Conservation (phyloP, 2,797 vertebrate genomes). For the Morelia viridis region DNA sequence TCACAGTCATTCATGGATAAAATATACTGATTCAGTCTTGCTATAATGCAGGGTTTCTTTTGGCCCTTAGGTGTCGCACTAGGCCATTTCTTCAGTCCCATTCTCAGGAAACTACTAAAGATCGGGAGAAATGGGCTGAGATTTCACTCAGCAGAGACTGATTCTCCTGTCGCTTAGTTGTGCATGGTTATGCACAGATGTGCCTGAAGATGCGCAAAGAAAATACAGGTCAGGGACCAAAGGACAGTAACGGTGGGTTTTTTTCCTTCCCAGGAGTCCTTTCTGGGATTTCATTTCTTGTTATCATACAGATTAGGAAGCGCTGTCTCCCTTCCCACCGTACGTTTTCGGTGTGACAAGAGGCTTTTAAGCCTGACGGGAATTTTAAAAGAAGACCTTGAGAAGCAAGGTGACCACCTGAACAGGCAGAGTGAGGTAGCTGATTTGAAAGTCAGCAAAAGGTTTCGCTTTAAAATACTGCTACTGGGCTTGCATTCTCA, state of each 20-base stretch:
- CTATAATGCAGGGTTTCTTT: rapidly evolving
- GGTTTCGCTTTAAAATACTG: background rate
- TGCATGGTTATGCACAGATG: background rate
- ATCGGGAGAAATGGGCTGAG: background rate
- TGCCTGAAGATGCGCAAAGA: background rate
- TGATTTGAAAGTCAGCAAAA: background rate
- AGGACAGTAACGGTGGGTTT: background rate
- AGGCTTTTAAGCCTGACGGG: background rate
- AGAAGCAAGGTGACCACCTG: background rate
- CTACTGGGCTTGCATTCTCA: background rate
- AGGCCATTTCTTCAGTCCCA: constrained; percentile 5
- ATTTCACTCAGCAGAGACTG: background rate
- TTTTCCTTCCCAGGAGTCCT: background rate
- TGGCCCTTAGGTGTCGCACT: constrained; percentile 43
- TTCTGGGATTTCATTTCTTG: background rate
- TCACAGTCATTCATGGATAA: constrained; percentile 33
- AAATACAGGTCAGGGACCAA: background rate
- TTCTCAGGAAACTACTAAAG: background rate
- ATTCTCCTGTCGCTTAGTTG: background rate
- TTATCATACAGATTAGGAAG: background rate
- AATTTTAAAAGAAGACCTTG: background rate
- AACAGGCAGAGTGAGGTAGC: background rate
- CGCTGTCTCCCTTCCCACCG: no score
- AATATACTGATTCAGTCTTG: background rate
- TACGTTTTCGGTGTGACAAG: background rate